Evolutionary conservation across 2,888 invertebrate species (phyloP).

Genomic region (Spisula subtruncata): DNA sequence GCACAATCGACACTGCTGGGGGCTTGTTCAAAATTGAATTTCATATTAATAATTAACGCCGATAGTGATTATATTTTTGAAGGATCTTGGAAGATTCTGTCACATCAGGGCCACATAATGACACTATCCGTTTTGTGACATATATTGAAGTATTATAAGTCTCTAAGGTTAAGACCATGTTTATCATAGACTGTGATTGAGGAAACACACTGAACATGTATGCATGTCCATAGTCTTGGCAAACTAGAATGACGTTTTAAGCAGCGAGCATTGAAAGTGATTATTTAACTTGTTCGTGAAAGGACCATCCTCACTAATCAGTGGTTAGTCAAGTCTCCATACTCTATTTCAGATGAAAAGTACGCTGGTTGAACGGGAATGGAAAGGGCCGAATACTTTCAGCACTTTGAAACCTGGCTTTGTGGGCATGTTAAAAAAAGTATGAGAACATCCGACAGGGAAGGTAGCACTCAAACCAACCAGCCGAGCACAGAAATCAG

Average conservation of each 20-base stretch:
- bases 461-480: no score
- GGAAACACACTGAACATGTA: background rate
- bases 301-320: no score
- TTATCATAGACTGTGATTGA: background rate
- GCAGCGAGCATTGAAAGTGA: background rate
- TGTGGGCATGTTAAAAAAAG: no score
- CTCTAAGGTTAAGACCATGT: background rate
- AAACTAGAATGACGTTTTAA: background rate
- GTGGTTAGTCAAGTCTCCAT: no score
- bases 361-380: no score
- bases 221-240: background rate
- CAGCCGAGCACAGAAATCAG: no score
- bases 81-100: background rate
- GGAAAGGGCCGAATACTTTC: no score
- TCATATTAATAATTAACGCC: slow-evolving; percentile 15
- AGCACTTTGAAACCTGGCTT: no score
- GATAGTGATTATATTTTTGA: background rate
- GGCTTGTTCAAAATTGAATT: slow-evolving; percentile 14
- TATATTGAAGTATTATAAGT: background rate
- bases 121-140: background rate
- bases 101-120: background rate
- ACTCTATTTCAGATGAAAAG: no score
- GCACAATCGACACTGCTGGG: background rate
- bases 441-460: no score
- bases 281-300: no score